A percentile compares a stretch with the other conserved stretches of the same genome.
These are phyloP conservation scores for Lepidocyrtoides sp. DNA, from an alignment of 2,888 invertebrate genomes.

Conservation along the genomic window DNA sequence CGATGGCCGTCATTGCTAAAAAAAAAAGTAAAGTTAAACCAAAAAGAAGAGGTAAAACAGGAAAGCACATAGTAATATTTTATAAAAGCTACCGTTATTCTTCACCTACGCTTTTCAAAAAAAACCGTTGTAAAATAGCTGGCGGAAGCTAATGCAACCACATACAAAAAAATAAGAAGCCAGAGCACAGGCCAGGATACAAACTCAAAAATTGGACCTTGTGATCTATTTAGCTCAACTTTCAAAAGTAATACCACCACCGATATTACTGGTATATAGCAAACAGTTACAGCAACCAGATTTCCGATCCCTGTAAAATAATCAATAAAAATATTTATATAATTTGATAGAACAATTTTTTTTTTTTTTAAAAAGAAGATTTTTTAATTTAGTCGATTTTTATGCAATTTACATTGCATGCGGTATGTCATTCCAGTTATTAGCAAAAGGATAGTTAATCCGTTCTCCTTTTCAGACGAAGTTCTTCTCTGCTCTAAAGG, in stretches of 20 bases:
- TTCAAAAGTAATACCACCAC: slow-evolving; percentile 4
- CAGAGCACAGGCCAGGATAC: neutral
- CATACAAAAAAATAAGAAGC: slow-evolving; percentile 54
- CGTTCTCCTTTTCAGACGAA: slow-evolving; percentile 56
- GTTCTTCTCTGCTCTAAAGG: slow-evolving; percentile 63
- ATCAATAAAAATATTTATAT: too few relatives aligned
- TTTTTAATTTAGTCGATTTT: too few relatives aligned
- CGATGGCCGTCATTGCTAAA: slow-evolving; percentile 16
- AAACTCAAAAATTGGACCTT: slow-evolving; percentile 62
- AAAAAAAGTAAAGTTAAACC: neutral
- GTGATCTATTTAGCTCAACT: neutral
- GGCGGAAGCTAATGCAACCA: slow-evolving; percentile 22
- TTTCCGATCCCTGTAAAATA: slow-evolving; percentile 69
- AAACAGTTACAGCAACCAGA: neutral
- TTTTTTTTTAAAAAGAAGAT: too few relatives aligned
- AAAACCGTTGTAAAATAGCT: slow-evolving; percentile 53
- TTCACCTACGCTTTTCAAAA: slow-evolving; percentile 47
- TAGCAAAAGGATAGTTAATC: slow-evolving; percentile 48
- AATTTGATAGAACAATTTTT: too few relatives aligned
- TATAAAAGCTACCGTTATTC: too few relatives aligned
- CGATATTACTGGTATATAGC: neutral
- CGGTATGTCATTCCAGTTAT: slow-evolving; percentile 71
- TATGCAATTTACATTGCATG: too few relatives aligned
- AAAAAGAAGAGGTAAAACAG: neutral
- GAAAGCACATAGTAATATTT: neutral